These are phyloP conservation scores for Actinemys pallida DNA, from an alignment of 2,113 vertebrate genomes.

Conservation along the genomic window DNA sequence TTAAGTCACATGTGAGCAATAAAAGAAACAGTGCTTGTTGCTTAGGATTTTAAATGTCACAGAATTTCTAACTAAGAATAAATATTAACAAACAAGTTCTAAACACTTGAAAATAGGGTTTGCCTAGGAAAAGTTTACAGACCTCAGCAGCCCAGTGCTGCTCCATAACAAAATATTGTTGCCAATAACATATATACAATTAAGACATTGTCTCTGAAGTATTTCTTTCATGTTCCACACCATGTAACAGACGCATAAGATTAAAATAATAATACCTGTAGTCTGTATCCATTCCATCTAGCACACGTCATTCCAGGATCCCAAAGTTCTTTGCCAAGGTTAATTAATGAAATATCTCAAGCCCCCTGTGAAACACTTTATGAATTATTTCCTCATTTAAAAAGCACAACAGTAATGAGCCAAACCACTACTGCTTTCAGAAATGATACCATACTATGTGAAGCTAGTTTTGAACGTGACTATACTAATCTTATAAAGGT, in stretches of 20 bases:
- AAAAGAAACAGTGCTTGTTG: neutral
- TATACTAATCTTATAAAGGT: neutral
- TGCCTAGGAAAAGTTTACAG: neutral
- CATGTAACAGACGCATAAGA: neutral
- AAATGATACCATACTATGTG: neutral
- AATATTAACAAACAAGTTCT: constrained; percentile 32
- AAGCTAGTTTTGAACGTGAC: neutral
- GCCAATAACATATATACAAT: neutral
- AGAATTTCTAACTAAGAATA: constrained; percentile 17
- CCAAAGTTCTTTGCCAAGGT: rapidly evolving
- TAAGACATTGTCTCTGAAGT: constrained; percentile 13
- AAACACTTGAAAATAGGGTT: neutral
- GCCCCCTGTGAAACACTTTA: neutral
- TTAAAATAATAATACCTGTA: neutral
- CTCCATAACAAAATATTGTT: constrained; percentile 10
- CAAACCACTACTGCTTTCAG: neutral
- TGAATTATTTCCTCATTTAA: neutral
- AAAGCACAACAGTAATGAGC: neutral
- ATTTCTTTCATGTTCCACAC: too few species aligned
- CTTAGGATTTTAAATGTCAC: constrained; percentile 7
- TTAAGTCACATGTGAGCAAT: neutral
- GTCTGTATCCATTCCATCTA: neutral
- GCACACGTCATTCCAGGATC: neutral
- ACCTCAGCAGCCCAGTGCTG: neutral
- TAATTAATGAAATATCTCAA: neutral